These are phyloP conservation scores for Ciona savignyi DNA, from an alignment of 23 tunicate genomes.

Conservation along the genomic window DNA sequence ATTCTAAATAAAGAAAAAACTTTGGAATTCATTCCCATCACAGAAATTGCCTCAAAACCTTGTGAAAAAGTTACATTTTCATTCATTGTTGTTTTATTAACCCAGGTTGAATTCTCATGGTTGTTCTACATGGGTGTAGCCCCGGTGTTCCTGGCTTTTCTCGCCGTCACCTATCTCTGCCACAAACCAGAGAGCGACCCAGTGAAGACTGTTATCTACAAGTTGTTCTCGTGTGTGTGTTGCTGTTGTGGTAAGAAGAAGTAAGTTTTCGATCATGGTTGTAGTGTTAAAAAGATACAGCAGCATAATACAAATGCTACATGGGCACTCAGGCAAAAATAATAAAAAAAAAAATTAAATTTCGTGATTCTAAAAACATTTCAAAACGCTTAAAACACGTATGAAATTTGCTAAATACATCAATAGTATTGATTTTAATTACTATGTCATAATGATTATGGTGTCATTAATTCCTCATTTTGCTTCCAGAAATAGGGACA, in stretches of 20 bases:
- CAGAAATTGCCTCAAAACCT: too few species aligned
- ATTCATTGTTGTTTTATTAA: not conserved
- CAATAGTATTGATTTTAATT: not conserved
- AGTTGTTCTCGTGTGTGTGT: slow-evolving; percentile 10
- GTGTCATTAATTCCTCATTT: not conserved
- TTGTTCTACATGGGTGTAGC: slow-evolving; percentile 58
- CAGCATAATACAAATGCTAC: too few species aligned
- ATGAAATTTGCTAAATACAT: not conserved
- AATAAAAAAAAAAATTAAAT: too few species aligned
- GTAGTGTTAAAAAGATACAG: too few species aligned
- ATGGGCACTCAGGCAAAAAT: too few species aligned
- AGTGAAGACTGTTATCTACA: not conserved
- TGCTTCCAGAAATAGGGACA: slow-evolving; percentile 13
- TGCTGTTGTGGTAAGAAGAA: slow-evolving; percentile 17
- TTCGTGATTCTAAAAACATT: too few species aligned
- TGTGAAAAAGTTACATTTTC: not conserved
- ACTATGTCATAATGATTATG: not conserved
- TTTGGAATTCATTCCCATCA: too few species aligned
- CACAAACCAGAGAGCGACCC: slow-evolving; percentile 20
- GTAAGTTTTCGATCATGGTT: not conserved
- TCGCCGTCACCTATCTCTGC: slow-evolving; percentile 44
- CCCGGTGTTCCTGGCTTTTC: slow-evolving; percentile 58
- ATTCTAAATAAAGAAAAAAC: too few species aligned
- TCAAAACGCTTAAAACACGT: not conserved
- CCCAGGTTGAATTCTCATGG: slow-evolving; percentile 61